Evolutionary conservation across 2,113 vertebrate species (phyloP).

Genomic region (Symphodus melops): DNA sequence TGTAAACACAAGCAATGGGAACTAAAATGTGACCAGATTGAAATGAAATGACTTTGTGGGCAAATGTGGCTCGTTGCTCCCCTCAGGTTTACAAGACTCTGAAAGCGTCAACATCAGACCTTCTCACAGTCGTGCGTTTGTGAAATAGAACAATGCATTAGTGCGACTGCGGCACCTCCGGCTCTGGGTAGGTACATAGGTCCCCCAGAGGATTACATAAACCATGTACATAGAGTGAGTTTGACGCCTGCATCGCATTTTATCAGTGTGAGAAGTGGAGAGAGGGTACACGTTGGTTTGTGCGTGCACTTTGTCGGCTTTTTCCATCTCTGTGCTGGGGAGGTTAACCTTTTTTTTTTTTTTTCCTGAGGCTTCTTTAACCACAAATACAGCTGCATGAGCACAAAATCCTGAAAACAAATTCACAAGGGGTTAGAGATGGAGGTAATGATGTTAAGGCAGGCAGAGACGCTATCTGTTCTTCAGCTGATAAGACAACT

Average conservation of each 20-base stretch:
- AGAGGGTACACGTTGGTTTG: slow-evolving; percentile 1
- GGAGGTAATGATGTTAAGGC: slow-evolving; percentile 4
- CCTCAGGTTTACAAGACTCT: neutral
- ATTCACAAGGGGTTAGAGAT: neutral
- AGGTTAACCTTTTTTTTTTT: slow-evolving; percentile 53
- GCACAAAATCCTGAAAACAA: neutral
- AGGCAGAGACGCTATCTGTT: slow-evolving; percentile 3
- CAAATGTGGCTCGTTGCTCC: slow-evolving; percentile 19
- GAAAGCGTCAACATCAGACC: too few relatives aligned
- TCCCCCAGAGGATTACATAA: slow-evolving; percentile 71
- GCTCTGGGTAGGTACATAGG: slow-evolving; percentile 42
- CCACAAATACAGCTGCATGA: slow-evolving; percentile 22
- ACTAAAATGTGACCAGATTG: neutral
- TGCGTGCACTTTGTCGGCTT: neutral
- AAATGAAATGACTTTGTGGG: neutral
- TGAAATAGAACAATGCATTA: slow-evolving; percentile 41
- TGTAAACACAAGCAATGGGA: too few relatives aligned
- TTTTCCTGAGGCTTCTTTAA: slow-evolving; percentile 45
- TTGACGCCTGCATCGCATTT: slow-evolving; percentile 42
- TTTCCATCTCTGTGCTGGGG: slow-evolving; percentile 29
- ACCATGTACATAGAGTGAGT: slow-evolving; percentile 38
- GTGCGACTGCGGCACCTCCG: slow-evolving; percentile 24
- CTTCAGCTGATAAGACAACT: slow-evolving; percentile 7
- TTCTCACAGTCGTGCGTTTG: slow-evolving; percentile 32
- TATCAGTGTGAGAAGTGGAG: slow-evolving; percentile 17